Evolutionary conservation across 2,888 invertebrate species (phyloP), one percentile per base, ranked within the genome.

Genomic region (Dasypogon diadema): DNA sequence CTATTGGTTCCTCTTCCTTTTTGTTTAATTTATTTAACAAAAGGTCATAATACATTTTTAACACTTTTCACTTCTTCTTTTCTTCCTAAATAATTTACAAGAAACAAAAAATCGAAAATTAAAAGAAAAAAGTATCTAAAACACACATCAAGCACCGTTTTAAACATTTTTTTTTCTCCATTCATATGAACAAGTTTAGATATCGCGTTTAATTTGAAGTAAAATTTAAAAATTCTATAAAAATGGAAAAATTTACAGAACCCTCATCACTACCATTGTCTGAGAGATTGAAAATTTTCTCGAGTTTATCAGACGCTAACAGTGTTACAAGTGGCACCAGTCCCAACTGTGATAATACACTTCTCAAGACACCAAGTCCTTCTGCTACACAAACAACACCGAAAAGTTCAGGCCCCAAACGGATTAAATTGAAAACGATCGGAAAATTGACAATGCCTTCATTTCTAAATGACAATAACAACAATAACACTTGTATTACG

Each of bases 191-290:
- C 16, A 26, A 14, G 8, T 26, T 58, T 26, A 26, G 1, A 58
- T 30, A 73, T 56, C 34, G 34, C 37, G 34, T 30, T 55, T 55
- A 34, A 72, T 8, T 14, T 42, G 42, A 42, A 72, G 16, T 24
- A n/a, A 42, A 18, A 37, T 14, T 42, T 21, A 46, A 16, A 56
- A 56, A 42, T 3, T 18, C 75, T 56, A 56, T 54, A 56, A 63
- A 77, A 75, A 56, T 58, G 46, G 58, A 73, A 21, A 73, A 74
- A 58, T 74, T 79, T 79, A 54, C 81, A 85, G 85, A 85, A 76
- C 85, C 85, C 37, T 84, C 85, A 76, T 84, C 85, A 18, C 79
- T 85, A 68, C 84, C 85, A 72, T 80, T 85, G 55, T 82, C 85
- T 76, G 85, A 85, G 78, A 82, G 85, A 2, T 79, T 85, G 76